Evolutionary conservation across 2,113 vertebrate genomes (phyloP).

Genomic region (Rhinoptilus africanus): DNA sequence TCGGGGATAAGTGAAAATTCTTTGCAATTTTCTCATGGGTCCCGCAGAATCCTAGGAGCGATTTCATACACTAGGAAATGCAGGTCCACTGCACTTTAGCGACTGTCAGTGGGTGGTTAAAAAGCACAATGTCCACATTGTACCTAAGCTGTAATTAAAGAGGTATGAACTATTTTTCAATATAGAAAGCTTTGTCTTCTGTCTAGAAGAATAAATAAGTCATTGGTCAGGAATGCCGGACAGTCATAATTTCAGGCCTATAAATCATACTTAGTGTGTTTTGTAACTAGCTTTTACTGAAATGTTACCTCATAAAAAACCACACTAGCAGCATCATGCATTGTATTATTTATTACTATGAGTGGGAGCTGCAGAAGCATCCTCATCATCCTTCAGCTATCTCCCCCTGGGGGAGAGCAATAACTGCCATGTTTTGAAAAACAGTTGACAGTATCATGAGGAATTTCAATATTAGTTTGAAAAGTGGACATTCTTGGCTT

Average conservation of each 20-base stretch:
- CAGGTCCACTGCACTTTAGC: slow-evolving; percentile 26
- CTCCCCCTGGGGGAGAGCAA: background rate
- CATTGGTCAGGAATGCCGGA: background rate
- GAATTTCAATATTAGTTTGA: background rate
- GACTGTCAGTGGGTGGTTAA: slow-evolving; percentile 27
- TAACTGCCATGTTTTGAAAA: background rate
- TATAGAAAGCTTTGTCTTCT: slow-evolving; percentile 42
- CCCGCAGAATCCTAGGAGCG: slow-evolving; percentile 31
- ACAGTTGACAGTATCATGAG: background rate
- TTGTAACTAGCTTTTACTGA: background rate
- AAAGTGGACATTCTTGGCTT: background rate
- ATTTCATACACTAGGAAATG: slow-evolving; percentile 28
- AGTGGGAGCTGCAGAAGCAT: background rate
- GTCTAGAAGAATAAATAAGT: slow-evolving; percentile 14
- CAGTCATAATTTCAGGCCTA: slow-evolving; percentile 2
- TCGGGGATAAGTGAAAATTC: slow-evolving; percentile 40
- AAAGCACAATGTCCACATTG: slow-evolving; percentile 36
- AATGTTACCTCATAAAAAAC: background rate
- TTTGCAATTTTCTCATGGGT: slow-evolving; percentile 55
- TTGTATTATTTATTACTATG: background rate
- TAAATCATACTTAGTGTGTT: background rate
- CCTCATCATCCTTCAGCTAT: background rate
- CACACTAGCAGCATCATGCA: background rate
- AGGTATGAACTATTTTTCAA: slow-evolving; percentile 38
- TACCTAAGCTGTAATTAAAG: slow-evolving; percentile 32